Evolutionary conservation across 2,888 invertebrate genomes (phyloP), one percentile per base, ranked within the genome.

Genomic region (Ophonus ardosiacus): DNA sequence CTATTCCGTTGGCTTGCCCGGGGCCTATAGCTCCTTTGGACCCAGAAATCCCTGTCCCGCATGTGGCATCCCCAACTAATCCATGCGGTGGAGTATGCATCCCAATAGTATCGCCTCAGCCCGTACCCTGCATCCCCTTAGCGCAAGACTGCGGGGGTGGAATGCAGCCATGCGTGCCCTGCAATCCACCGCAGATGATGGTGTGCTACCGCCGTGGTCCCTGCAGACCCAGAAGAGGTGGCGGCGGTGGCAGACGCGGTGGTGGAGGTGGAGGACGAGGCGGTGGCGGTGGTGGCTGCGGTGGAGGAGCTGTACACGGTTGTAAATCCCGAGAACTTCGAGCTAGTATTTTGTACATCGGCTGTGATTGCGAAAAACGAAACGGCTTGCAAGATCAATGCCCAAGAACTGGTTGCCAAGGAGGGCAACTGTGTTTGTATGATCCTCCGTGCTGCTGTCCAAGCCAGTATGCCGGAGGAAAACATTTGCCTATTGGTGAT

Each of bases 311-410:
- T 63, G 13, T 82, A 51, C 24, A 56, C 63, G 38, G 56, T 89
- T 93, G 84, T 92, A 92, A 88, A 90, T 92, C 88, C 88, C 92
- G 93, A 79, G 93, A 93, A 88, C 89, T 93, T 86, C 92, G 93
- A 24, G 93, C 92, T 71, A 56, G 85, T 80, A 90, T 92, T 51
- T 92, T 93, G 91, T 92, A 92, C 88, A 92, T 92, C 85, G 93
- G 93, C 87, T 93, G 93, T 88, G 92, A 93, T 88, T 94, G 94
- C 88, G 92, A 93, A 85, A 93, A 93, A 87, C 92, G 93, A 84
- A 93, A 94, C 87, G 94, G 94, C 21, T 91, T 94, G 43, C 94
- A 94, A 88, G 93, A 94, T 87, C 92, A 93, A 86, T 94, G 94
- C 88, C 92, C 93, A 40, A 91, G 93, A 43, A 92, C 92, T 0